phyloP scores from a whole-genome alignment of 2,888 invertebrate genomes.

The Pachymerium ferrugineum region DNA sequence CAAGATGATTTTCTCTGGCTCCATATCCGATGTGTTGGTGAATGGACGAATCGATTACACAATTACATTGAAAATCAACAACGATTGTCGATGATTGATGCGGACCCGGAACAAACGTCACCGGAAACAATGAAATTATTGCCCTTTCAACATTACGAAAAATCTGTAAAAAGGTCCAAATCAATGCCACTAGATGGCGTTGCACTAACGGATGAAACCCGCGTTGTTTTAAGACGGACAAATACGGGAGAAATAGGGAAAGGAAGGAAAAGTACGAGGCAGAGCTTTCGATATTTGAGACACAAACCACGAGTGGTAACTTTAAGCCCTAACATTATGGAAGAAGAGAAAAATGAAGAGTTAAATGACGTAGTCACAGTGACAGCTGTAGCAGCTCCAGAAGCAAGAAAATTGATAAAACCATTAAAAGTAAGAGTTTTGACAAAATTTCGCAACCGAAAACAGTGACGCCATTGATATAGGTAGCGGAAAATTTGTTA shows the following conservation, averaged over 20 bases:
- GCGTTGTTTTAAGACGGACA: too few relatives aligned
- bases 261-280: conserved; percentile 54
- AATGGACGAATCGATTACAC: conserved; percentile 87
- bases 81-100: conserved; percentile 35
- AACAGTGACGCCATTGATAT: too few relatives aligned
- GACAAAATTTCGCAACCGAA: not conserved
- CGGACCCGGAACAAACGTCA: not conserved
- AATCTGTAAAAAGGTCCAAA: not conserved
- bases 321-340: too few relatives aligned
- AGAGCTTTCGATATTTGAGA: conserved; percentile 81
- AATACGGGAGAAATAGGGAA: conserved; percentile 4
- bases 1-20: conserved; percentile 88
- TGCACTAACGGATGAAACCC: not conserved
- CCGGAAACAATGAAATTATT: not conserved
- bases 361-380: not conserved
- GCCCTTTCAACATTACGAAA: not conserved
- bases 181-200: not conserved
- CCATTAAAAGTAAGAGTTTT: conserved; percentile 1
- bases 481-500: too few relatives aligned
- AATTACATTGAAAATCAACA: conserved; percentile 79
- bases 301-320: conserved; percentile 64
- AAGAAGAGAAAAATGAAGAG: too few relatives aligned
- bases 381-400: not conserved
- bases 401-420: not conserved
- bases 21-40: conserved; percentile 85